Base-by-base conservation (phyloP, 2,797 vertebrate genomes). In the Periparus ater region DNA sequence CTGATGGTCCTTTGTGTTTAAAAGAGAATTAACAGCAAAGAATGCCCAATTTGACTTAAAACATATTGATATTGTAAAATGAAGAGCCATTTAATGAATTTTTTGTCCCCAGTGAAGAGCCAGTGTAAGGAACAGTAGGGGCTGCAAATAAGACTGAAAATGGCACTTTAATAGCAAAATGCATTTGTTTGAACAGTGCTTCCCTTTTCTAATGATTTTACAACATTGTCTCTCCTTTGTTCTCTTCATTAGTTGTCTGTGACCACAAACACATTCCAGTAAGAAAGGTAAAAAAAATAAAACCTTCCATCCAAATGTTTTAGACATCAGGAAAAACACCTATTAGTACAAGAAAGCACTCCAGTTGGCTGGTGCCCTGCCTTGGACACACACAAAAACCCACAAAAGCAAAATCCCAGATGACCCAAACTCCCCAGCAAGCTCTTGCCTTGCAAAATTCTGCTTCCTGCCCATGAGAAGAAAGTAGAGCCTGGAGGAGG, bases 1-100 rank as follows among this genome's bases (percentile, higher is more conserved):
- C 83, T 90, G 83, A 85, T 81, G 88, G 93, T 74, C 77, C 95
- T 97, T 97, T 97, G 91, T 95, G 84, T 89, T 94, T 97, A 96
- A 97, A 95, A 96, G 95, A 93, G 96, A 97, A 97, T 97, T 96
- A 96, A 96, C 47, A 19, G 91, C 87, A 80, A 96, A 96, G 95
- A 96, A 97, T 95, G 91, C 73, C 92, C 90, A 94, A 96, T 98
- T 97, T 97, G 95, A 95, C 90, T 97, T 97, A 96, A 96, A 97
- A 96, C 91, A 96, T 96, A 97, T 96, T 97, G 97, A 97, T 95
- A 96, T 68, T 91, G 86, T 94, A 85, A 95, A 96, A 97, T 96
- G 88, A 94, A 92, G 75, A 88, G 95, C 87, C 85, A 95, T 97
- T 93, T 96, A 97, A 97, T 97, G 95, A 95, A 92, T 96, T 96